Evolutionary conservation across 2,113 vertebrate genomes (phyloP).

Genomic region (Ivindomyrus marchei): DNA sequence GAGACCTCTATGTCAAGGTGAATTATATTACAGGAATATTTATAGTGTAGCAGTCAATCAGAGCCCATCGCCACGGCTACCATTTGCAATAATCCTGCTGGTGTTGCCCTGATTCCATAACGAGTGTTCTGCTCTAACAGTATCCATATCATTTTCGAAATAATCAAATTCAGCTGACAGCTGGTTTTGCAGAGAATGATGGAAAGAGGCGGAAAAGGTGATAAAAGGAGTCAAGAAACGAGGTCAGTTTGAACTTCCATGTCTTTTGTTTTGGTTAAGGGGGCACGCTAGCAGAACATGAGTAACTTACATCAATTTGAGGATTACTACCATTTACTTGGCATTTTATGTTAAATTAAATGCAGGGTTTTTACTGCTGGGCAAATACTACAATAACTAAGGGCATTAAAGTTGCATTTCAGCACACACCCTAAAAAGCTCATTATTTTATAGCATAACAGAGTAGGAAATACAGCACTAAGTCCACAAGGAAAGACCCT

Average conservation of each 20-base stretch:
- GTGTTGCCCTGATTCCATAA: background rate
- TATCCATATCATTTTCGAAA: background rate
- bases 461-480: background rate
- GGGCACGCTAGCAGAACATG: background rate
- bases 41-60: background rate
- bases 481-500: background rate
- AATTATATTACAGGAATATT: background rate
- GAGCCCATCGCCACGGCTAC: background rate
- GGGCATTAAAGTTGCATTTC: background rate
- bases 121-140: background rate
- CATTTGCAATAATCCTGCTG: background rate
- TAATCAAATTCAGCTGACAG: background rate
- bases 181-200: background rate
- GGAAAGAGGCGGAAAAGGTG: background rate
- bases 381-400: background rate
- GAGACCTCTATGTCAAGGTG: background rate
- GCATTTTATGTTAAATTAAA: background rate
- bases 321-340: background rate
- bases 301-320: background rate
- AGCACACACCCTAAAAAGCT: background rate
- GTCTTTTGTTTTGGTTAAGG: background rate
- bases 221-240: background rate
- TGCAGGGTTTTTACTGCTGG: background rate
- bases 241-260: background rate
- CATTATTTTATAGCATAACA: background rate